Evolutionary conservation across 2,888 invertebrate genomes (phyloP).

Genomic region (Campoplex capitator): DNA sequence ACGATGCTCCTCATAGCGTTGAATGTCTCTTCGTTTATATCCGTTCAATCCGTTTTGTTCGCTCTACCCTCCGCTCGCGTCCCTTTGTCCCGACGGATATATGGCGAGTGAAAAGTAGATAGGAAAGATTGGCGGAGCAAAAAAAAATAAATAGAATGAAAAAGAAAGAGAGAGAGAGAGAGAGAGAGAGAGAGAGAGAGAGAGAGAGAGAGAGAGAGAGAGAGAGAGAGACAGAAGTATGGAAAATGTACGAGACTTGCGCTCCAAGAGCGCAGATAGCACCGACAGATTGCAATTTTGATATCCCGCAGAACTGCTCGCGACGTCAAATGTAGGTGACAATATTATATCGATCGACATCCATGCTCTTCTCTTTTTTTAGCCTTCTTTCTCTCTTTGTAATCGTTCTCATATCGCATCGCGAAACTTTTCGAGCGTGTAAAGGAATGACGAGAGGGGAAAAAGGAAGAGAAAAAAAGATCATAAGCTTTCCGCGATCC

Average conservation of each 20-base stretch:
- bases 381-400: slow-evolving; percentile 35
- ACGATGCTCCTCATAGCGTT: slow-evolving; percentile 53
- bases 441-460: slow-evolving; percentile 13
- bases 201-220: slow-evolving; percentile 34
- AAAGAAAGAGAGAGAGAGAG: slow-evolving; percentile 23
- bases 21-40: slow-evolving; percentile 62
- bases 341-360: slow-evolving; percentile 62
- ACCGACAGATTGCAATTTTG: slow-evolving; percentile 68
- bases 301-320: slow-evolving; percentile 60
- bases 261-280: slow-evolving; percentile 51
- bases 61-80: slow-evolving; percentile 33
- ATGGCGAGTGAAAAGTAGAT: slow-evolving; percentile 59
- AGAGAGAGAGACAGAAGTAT: slow-evolving; percentile 41
- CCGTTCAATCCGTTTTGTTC: slow-evolving; percentile 68
- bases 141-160: slow-evolving; percentile 32
- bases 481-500: slow-evolving; percentile 17
- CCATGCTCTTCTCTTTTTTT: neutral
- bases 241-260: slow-evolving; percentile 35
- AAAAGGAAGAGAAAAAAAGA: slow-evolving; percentile 1
- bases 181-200: slow-evolving; percentile 42
- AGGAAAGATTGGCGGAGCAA: slow-evolving; percentile 61
- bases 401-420: slow-evolving; percentile 51
- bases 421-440: slow-evolving; percentile 37
- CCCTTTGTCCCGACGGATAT: slow-evolving; percentile 64
- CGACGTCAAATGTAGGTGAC: slow-evolving; percentile 67